phyloP scores from a whole-genome alignment of 2,888 invertebrate genomes.

The Gasteruption jaculator region DNA sequence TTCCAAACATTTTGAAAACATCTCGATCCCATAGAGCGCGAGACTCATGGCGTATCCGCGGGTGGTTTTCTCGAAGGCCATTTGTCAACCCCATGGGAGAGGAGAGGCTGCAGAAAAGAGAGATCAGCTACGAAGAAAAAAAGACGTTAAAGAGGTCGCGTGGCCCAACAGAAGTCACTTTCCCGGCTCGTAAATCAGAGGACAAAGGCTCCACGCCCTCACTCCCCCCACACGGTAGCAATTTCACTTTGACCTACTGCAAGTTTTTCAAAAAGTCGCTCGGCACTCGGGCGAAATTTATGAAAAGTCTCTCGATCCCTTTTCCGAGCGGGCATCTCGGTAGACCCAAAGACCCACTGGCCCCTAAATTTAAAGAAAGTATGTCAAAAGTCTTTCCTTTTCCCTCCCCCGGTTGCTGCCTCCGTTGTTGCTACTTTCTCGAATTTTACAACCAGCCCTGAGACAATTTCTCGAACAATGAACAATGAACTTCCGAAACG shows the following conservation, averaged over 20 bases:
- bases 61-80: constrained; percentile 15
- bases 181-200: constrained; percentile 18
- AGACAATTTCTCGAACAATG: too few species aligned
- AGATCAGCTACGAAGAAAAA: constrained; percentile 1
- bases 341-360: constrained; percentile 28
- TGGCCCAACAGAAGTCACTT: constrained; percentile 29
- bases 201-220: constrained; percentile 8
- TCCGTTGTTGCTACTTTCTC: too few species aligned
- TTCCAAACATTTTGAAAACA: constrained; percentile 42
- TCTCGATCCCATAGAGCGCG: constrained; percentile 27
- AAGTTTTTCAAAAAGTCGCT: neutral
- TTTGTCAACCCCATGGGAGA: constrained; percentile 19
- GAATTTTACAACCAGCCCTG: too few species aligned
- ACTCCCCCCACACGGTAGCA: constrained; percentile 10
- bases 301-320: neutral
- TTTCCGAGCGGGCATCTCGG: neutral
- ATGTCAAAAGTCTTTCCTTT: constrained; percentile 22
- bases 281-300: neutral
- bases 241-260: neutral
- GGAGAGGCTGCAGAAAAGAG: constrained; percentile 2
- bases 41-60: too few species aligned
- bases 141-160: constrained; percentile 23
- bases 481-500: too few species aligned
- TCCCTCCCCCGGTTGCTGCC: too few species aligned
- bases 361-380: constrained; percentile 30